Conservation (phyloP, 1,140 invertebrate genomes). For the Dendrolimus kikuchii region DNA sequence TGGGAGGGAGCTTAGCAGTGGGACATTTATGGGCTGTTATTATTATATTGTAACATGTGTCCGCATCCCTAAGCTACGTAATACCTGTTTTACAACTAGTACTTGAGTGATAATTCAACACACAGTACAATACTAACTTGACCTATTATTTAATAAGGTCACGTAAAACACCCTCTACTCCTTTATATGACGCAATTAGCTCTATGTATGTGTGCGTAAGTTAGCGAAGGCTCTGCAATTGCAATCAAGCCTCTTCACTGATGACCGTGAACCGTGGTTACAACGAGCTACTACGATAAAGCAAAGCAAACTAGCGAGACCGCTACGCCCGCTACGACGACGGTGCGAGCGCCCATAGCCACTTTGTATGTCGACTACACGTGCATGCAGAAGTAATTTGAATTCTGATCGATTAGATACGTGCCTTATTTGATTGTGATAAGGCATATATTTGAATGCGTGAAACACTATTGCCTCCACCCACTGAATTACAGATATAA, state of each 20-base stretch:
- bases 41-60: too few relatives aligned
- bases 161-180: too few relatives aligned
- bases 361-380: slow-evolving; percentile 6
- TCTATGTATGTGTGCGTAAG: slow-evolving; percentile 11
- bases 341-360: slow-evolving; percentile 12
- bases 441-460: slow-evolving; percentile 11
- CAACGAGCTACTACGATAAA: slow-evolving; percentile 30
- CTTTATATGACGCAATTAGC: background rate
- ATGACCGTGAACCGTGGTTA: slow-evolving; percentile 47
- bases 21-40: too few relatives aligned
- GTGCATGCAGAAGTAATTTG: background rate
- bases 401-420: too few relatives aligned
- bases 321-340: slow-evolving; percentile 23
- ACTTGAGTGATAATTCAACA: too few relatives aligned
- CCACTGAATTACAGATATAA: slow-evolving; percentile 14
- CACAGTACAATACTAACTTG: too few relatives aligned
- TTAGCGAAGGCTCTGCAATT: slow-evolving; percentile 12
- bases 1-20: too few relatives aligned
- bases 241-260: slow-evolving; percentile 45
- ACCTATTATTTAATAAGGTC: too few relatives aligned
- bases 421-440: slow-evolving; percentile 11
- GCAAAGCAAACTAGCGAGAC: slow-evolving; percentile 24
- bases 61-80: too few relatives aligned
- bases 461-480: background rate
- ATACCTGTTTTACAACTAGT: too few relatives aligned